Evolutionary conservation across 2,113 vertebrate genomes (phyloP).

Genomic region (Desmodus rotundus): DNA sequence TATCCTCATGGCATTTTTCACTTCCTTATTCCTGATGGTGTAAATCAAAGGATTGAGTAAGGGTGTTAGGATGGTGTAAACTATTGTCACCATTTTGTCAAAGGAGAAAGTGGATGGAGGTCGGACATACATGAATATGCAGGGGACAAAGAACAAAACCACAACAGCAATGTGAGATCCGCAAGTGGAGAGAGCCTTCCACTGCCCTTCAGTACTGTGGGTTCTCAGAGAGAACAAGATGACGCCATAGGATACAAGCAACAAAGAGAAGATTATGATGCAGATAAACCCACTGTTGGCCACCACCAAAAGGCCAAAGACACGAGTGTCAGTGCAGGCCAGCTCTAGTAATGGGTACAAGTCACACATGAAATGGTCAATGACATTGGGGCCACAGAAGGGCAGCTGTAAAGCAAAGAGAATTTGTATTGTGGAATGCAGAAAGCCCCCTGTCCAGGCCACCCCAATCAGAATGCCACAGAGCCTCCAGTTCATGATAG

Average conservation of each 20-base stretch:
- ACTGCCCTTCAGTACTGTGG: not conserved
- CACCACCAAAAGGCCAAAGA: constrained; percentile 35
- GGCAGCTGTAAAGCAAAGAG: constrained; percentile 47
- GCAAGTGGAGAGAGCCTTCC: constrained; percentile 63
- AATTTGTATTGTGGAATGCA: constrained; percentile 45
- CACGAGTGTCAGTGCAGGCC: constrained; percentile 36
- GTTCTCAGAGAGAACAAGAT: constrained; percentile 37
- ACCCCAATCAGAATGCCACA: constrained; percentile 36
- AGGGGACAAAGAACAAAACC: constrained; percentile 48
- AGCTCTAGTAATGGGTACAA: constrained; percentile 57
- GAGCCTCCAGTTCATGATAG: constrained; percentile 38
- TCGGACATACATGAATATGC: not conserved
- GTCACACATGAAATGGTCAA: constrained; percentile 68
- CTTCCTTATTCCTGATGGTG: constrained; percentile 46
- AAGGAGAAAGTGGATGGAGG: not conserved
- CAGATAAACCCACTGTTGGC: constrained; percentile 58
- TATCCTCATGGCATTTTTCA: constrained; percentile 51
- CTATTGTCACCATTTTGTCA: constrained; percentile 36
- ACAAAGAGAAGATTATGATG: constrained; percentile 37
- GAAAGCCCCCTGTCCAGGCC: constrained; percentile 52
- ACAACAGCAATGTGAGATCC: constrained; percentile 55
- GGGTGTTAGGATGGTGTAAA: constrained; percentile 57
- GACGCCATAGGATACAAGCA: constrained; percentile 49
- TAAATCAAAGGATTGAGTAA: constrained; percentile 67
- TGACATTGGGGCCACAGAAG: constrained; percentile 71